phyloP scores from a whole-genome alignment of 2,888 invertebrate genomes.

The Entomobrya multifasciata region DNA sequence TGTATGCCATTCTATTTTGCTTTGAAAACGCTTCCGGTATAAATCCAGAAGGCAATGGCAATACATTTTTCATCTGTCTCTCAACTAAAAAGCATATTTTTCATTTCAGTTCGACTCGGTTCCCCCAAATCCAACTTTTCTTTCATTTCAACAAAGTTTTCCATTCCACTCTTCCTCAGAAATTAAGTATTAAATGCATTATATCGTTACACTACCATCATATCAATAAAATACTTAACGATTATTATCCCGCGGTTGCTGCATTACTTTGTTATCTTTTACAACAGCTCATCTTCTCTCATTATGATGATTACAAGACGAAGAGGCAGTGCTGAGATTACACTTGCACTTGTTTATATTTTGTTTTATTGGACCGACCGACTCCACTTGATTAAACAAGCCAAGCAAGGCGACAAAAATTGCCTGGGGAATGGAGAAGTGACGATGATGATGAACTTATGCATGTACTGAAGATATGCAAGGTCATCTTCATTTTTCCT shows the following conservation, averaged over 20 bases:
- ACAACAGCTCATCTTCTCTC: not conserved
- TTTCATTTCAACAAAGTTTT: not conserved
- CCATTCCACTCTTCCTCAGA: too few relatives aligned
- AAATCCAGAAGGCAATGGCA: too few relatives aligned
- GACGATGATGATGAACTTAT: not conserved
- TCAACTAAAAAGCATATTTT: too few relatives aligned
- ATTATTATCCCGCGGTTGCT: not conserved
- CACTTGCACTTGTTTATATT: not conserved
- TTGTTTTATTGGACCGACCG: not conserved
- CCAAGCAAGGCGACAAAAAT: not conserved
- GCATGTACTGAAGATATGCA: constrained; percentile 26
- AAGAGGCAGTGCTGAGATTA: not conserved
- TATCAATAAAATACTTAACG: not conserved
- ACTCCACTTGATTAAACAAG: not conserved
- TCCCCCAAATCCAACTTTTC: not conserved
- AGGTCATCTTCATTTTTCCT: constrained; percentile 34
- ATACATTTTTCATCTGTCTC: too few relatives aligned
- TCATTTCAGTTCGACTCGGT: too few relatives aligned
- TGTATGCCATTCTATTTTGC: too few relatives aligned
- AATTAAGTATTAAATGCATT: too few relatives aligned
- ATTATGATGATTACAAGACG: constrained; percentile 12
- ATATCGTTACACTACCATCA: too few relatives aligned
- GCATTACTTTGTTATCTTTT: constrained; percentile 7
- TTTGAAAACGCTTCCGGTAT: too few relatives aligned
- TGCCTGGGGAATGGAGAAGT: not conserved